Conservation (phyloP, 2,888 invertebrate genomes). For the Aricia artaxerxes region DNA sequence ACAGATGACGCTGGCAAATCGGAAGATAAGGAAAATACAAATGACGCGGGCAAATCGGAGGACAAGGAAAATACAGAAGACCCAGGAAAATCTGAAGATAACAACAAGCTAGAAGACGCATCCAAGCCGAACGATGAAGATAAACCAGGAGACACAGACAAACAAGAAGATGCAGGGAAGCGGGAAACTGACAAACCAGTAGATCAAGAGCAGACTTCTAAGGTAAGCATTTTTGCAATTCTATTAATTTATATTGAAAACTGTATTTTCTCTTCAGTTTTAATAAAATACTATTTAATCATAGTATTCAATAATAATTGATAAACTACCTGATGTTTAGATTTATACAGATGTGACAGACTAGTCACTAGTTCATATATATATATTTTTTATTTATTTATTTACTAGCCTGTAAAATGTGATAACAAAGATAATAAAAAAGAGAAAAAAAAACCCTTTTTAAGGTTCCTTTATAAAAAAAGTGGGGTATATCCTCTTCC, state of each 20-base stretch:
- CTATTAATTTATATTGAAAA: background rate
- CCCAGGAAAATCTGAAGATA: background rate
- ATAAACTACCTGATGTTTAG: no score
- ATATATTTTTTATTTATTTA: no score
- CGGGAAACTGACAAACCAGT: background rate
- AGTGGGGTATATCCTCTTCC: no score
- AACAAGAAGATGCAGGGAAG: background rate
- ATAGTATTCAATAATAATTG: no score
- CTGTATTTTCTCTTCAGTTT: no score
- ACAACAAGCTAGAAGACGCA: background rate
- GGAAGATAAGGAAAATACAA: background rate
- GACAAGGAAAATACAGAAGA: background rate
- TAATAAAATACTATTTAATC: no score
- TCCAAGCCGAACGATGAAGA: background rate
- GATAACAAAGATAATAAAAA: no score
- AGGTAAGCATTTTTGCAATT: background rate
- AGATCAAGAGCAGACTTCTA: background rate
- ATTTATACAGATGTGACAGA: no score
- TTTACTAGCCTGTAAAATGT: no score
- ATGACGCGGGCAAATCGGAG: background rate
- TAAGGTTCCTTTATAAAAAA: no score
- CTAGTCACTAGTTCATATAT: no score
- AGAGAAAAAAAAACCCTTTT: no score
- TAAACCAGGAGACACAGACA: background rate
- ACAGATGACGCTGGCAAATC: background rate